Evolutionary conservation across 2,797 vertebrate species (phyloP), one percentile per base, ranked within the genome.

Genomic region (Hippoglossus hippoglossus): DNA sequence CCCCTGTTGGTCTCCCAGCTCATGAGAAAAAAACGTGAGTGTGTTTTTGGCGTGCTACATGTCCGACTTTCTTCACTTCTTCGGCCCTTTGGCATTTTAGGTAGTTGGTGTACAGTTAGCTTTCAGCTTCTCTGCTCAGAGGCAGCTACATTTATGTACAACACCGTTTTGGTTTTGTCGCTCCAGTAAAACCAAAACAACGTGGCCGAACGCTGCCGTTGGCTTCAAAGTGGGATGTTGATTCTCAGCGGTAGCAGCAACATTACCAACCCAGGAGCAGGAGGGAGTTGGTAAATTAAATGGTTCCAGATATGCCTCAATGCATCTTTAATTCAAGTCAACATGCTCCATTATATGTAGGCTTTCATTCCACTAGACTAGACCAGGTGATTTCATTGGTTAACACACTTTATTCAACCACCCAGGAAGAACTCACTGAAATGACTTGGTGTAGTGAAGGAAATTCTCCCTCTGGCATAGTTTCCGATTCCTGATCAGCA

Each of bases 261-360:
- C 26, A n/a, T 50, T 67, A 63, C 31, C 41, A 61, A 77, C 56
- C 39, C 26, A 77, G 73, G 60, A 62, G 11, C 69, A 66, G 25
- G 25, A 67, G 46, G 77, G 67, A 84, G 69, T 85, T 63, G 51
- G 58, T 55, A 52, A n/a, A 54, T 75, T 61, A 47, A 63, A 53
- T 54, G 53, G 50, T 67, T 75, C 39, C 52, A 67, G 67, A 81
- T 58, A 73, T 82, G 65, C 50, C 82, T 89, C 84, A 87, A 83
- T 90, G 79, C 82, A 87, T 79, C 86, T 89, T 86, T 86, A 81
- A 82, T 82, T 80, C 73, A 81, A 83, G 86, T 83, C 71, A 82
- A 36, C 72, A 64, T 87, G 70, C 70, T 65, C 26, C 22, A 21
- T 31, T 36, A 15, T 71, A 60, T 71, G 73, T 61, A 80, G 77